Conservation (phyloP, 2,888 invertebrate genomes). For the Ophion obscuratus region DNA sequence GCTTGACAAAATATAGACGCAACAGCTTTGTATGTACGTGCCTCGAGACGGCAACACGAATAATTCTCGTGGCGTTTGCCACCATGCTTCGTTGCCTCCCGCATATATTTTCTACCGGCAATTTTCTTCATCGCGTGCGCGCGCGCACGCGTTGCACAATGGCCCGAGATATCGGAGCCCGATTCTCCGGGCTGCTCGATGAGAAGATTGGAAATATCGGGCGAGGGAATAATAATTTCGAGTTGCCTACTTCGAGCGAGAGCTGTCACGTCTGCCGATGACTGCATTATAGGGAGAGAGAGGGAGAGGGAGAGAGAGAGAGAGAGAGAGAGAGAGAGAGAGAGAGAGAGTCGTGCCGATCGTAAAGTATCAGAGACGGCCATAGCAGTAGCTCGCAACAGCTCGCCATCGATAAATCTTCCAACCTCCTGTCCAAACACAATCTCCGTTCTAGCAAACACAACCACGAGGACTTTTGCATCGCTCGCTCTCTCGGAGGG, state of each 20-base stretch:
- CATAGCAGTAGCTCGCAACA: slow-evolving; percentile 31
- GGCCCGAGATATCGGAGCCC: slow-evolving; percentile 38
- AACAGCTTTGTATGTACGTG: slow-evolving; percentile 78
- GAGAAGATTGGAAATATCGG: slow-evolving; percentile 54
- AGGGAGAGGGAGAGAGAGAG: slow-evolving; percentile 22
- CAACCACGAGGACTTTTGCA: slow-evolving; percentile 41
- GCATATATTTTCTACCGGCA: slow-evolving; percentile 16
- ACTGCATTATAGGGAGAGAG: slow-evolving; percentile 34
- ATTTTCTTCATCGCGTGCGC: slow-evolving; percentile 27
- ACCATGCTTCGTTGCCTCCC: slow-evolving; percentile 13
- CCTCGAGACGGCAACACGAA: slow-evolving; percentile 76
- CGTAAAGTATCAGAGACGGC: slow-evolving; percentile 55
- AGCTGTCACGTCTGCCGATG: slow-evolving; percentile 44
- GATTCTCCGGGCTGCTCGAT: slow-evolving; percentile 28
- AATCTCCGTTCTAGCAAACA: slow-evolving; percentile 73
- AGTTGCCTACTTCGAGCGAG: slow-evolving; percentile 23
- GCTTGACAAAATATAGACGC: slow-evolving; percentile 79
- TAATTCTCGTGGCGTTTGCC: slow-evolving; percentile 45
- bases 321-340: neutral
- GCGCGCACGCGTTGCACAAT: slow-evolving; percentile 10
- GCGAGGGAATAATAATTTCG: slow-evolving; percentile 41
- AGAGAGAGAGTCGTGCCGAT: slow-evolving; percentile 36
- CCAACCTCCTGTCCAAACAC: slow-evolving; percentile 76
- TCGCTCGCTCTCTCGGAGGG: slow-evolving; percentile 19
- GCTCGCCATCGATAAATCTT: slow-evolving; percentile 77